Evolutionary conservation across 2,113 vertebrate genomes (phyloP).

Genomic region (Naja naja): DNA sequence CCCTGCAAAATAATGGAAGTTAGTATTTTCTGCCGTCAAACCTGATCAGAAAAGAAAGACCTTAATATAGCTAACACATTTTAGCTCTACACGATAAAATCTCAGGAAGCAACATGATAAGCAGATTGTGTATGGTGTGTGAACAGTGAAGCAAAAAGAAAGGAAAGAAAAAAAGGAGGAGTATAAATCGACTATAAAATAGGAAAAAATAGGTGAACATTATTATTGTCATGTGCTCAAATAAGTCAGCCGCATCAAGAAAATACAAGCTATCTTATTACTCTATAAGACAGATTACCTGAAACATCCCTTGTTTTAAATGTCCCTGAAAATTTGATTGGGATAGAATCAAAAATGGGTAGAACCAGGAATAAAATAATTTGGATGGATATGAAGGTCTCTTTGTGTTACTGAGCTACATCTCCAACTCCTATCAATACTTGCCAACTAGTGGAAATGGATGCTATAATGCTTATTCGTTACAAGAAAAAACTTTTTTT

Average conservation of each 20-base stretch:
- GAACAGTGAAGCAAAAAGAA: constrained; percentile 68
- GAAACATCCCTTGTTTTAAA: background rate
- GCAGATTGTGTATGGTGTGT: constrained; percentile 67
- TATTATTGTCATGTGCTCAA: background rate
- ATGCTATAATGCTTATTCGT: background rate
- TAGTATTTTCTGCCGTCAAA: constrained; percentile 76
- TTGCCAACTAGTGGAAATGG: background rate
- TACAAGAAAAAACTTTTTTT: background rate
- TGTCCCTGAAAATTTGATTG: background rate
- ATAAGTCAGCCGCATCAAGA: background rate
- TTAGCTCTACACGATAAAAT: constrained; percentile 67
- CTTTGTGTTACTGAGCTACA: background rate
- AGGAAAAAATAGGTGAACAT: background rate
- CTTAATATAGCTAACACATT: constrained; percentile 63
- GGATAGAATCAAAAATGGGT: background rate
- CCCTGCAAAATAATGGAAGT: constrained; percentile 71
- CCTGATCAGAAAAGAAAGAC: constrained; percentile 66
- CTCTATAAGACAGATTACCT: background rate
- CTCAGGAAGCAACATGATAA: constrained; percentile 69
- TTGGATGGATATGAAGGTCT: background rate
- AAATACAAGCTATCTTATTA: background rate
- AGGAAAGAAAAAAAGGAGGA: constrained; percentile 45
- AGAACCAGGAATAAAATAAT: background rate
- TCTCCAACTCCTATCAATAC: background rate
- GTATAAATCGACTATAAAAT: background rate